Percentiles rank a stretch among this genome's conserved stretches.
Conservation (phyloP, 2,797 vertebrate genomes). For the Darevskia mixta region DNA sequence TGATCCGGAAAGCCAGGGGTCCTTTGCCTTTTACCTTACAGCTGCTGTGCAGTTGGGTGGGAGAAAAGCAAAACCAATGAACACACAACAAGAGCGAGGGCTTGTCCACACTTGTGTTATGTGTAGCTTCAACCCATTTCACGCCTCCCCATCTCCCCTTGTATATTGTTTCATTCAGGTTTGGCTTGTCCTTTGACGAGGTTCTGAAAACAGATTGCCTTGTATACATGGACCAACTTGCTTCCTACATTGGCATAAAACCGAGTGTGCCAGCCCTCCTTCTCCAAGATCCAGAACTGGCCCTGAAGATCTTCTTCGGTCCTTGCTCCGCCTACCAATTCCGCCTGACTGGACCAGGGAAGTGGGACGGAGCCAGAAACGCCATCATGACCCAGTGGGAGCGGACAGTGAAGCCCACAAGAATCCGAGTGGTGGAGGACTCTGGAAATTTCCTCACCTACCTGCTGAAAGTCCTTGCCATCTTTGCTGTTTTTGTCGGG, state of each 20-base stretch:
- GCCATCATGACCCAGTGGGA: conserved; percentile 89
- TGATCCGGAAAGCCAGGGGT: no score
- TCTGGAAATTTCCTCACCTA: conserved; percentile 34
- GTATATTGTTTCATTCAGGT: conserved; percentile 58
- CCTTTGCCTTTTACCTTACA: no score
- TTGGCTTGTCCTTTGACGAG: conserved; percentile 68
- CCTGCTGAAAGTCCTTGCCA: conserved; percentile 65
- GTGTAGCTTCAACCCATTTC: no score
- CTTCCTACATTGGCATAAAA: conserved; percentile 77
- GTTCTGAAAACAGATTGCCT: conserved; percentile 76
- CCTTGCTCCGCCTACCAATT: conserved; percentile 88
- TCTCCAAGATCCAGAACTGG: conserved; percentile 82
- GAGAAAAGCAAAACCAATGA: background rate
- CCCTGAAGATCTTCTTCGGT: conserved; percentile 80
- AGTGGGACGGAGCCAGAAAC: conserved; percentile 84
- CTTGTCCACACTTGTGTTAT: no score
- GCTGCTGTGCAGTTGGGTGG: background rate
- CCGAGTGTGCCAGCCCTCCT: conserved; percentile 81
- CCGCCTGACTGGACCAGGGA: conserved; percentile 81
- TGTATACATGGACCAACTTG: conserved; percentile 82
- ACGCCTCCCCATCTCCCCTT: background rate
- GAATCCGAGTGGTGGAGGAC: conserved; percentile 73
- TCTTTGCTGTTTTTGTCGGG: conserved; percentile 72
- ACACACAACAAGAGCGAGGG: no score
- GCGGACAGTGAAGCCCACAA: conserved; percentile 78